Evolutionary conservation across 2,113 vertebrate species (phyloP).

Genomic region (Canis aureus): DNA sequence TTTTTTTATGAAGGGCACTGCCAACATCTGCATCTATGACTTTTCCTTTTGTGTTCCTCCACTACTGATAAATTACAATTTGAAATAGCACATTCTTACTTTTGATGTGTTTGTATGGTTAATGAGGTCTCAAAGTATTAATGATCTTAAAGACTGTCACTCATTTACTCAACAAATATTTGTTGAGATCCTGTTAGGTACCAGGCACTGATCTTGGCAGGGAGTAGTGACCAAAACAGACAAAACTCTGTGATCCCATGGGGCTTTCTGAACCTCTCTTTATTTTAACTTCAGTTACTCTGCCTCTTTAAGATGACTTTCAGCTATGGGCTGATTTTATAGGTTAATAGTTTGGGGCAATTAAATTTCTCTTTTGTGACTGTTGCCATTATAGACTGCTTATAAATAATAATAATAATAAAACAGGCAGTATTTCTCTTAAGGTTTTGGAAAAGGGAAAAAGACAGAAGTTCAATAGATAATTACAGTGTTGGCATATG

Average conservation of each 20-base stretch:
- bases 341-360: background rate
- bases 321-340: background rate
- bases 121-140: background rate
- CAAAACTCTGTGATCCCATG: background rate
- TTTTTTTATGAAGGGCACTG: background rate
- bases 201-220: background rate
- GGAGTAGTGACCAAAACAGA: background rate
- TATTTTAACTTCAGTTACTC: background rate
- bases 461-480: background rate
- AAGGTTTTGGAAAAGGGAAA: background rate
- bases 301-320: background rate
- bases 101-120: background rate
- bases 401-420: background rate
- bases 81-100: background rate
- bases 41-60: background rate
- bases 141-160: background rate
- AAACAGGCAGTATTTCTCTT: background rate
- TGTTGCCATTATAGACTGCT: background rate
- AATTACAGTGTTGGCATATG: background rate
- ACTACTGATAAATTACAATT: background rate
- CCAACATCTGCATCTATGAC: background rate
- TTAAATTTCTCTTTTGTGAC: conserved; percentile 23
- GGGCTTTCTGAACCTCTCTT: background rate
- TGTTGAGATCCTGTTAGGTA: background rate
- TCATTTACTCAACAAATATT: background rate